These are phyloP conservation scores for Ptychobarbus kaznakovi DNA, from an alignment of 2,797 vertebrate species.

Conservation along the genomic window DNA sequence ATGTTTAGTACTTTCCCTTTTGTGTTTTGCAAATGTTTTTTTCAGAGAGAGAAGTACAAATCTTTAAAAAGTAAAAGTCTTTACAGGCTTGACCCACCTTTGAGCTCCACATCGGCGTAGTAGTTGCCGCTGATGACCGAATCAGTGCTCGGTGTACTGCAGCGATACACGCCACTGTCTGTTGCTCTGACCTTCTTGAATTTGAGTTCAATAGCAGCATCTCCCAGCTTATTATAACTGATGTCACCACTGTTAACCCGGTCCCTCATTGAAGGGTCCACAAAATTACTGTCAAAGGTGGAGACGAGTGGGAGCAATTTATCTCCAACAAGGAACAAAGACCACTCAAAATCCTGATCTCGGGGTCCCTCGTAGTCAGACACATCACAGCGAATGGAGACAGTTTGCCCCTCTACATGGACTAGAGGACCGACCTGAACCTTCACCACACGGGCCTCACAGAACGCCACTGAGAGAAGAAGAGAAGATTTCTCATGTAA, in stretches of 20 bases:
- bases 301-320: constrained; percentile 73
- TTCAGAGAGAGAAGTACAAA: neutral
- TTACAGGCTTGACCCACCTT: constrained; percentile 71
- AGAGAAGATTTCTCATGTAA: neutral
- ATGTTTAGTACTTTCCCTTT: no score
- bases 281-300: constrained; percentile 79
- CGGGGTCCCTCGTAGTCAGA: constrained; percentile 83
- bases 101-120: constrained; percentile 79
- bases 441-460: constrained; percentile 78
- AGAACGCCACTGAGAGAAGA: constrained; percentile 66
- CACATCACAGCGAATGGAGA: constrained; percentile 81
- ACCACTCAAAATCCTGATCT: constrained; percentile 89
- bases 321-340: constrained; percentile 62
- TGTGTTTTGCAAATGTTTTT: neutral
- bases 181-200: constrained; percentile 76
- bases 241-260: constrained; percentile 77
- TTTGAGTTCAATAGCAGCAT: constrained; percentile 76
- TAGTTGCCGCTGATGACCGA: constrained; percentile 84
- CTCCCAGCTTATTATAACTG: constrained; percentile 72
- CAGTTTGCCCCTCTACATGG: constrained; percentile 78
- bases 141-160: constrained; percentile 86
- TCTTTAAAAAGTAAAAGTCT: neutral
- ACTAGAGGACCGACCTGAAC: constrained; percentile 79
- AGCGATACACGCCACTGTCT: constrained; percentile 83
- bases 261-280: constrained; percentile 71